Conservation (phyloP, 2,888 invertebrate species). For the Diarsia mendica region DNA sequence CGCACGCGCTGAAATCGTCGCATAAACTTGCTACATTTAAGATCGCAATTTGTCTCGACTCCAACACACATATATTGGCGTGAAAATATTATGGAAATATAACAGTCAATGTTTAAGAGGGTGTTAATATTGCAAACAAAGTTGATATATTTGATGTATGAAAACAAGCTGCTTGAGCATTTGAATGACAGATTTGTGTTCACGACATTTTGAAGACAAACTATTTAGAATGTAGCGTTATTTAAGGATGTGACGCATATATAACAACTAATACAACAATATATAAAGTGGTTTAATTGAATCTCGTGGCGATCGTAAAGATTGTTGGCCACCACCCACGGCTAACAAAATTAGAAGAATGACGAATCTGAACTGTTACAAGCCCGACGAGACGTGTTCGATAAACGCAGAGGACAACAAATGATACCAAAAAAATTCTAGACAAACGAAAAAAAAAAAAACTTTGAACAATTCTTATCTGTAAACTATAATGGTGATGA, state of each 20-base stretch:
- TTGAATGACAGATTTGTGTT: slow-evolving; percentile 54
- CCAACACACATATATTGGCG: slow-evolving; percentile 54
- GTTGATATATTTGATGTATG: slow-evolving; percentile 47
- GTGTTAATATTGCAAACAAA: slow-evolving; percentile 54
- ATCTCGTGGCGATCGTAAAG: slow-evolving; percentile 70
- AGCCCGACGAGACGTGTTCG: slow-evolving; percentile 28
- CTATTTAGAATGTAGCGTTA: slow-evolving; percentile 42
- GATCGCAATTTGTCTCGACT: slow-evolving; percentile 58
- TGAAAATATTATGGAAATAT: slow-evolving; percentile 60
- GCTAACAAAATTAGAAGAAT: slow-evolving; percentile 78
- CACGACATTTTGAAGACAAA: slow-evolving; percentile 24
- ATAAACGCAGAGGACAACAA: slow-evolving; percentile 41
- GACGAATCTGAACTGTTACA: slow-evolving; percentile 70
- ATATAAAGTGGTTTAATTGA: slow-evolving; percentile 71
- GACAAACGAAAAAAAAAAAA: slow-evolving; percentile 13
- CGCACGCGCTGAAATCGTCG: slow-evolving; percentile 42
- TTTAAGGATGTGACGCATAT: slow-evolving; percentile 47
- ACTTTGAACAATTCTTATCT: slow-evolving; percentile 17
- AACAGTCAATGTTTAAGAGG: slow-evolving; percentile 61
- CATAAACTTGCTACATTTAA: slow-evolving; percentile 57
- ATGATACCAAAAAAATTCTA: slow-evolving; percentile 14
- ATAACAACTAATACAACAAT: slow-evolving; percentile 59
- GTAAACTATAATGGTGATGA: slow-evolving; percentile 4
- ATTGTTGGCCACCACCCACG: slow-evolving; percentile 76
- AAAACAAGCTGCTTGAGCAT: slow-evolving; percentile 32